Percentiles rank a stretch among this genome's conserved stretches.
Conservation (phyloP, 2,797 vertebrate species). For the Leptodactylus fallax region DNA sequence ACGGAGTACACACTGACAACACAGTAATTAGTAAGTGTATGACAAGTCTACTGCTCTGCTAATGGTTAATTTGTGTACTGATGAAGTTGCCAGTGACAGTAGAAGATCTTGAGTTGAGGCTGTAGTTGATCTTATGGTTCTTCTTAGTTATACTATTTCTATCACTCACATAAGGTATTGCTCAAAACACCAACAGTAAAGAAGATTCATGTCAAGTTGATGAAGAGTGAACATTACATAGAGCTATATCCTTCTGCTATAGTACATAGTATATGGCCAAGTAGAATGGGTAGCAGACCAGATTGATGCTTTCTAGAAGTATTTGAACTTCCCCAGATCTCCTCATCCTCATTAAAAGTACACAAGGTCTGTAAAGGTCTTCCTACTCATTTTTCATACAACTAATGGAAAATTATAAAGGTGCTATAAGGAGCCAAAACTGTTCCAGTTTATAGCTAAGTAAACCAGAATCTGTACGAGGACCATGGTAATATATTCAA, state of each 20-base stretch:
- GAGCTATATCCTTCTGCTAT: not conserved
- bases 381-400: too few relatives aligned
- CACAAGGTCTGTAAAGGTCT: too few relatives aligned
- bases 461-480: too few relatives aligned
- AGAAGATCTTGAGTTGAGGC: not conserved
- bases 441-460: too few relatives aligned
- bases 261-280: not conserved
- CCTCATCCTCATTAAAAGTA: too few relatives aligned
- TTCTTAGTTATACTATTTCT: conserved; percentile 3
- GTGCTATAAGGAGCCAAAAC: too few relatives aligned
- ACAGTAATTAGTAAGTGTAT: not conserved
- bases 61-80: not conserved
- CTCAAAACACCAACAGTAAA: not conserved
- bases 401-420: too few relatives aligned
- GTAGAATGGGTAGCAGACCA: not conserved
- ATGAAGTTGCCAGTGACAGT: not conserved
- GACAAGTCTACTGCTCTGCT: not conserved
- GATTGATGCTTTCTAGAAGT: not conserved
- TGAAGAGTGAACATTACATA: not conserved
- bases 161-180: not conserved
- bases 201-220: not conserved
- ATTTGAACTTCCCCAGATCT: too few relatives aligned
- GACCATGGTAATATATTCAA: too few relatives aligned
- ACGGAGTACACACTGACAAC: not conserved
- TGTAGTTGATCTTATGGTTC: not conserved